Conservation (phyloP, 2,113 vertebrate species). For the Lycocorax pyrrhopterus region DNA sequence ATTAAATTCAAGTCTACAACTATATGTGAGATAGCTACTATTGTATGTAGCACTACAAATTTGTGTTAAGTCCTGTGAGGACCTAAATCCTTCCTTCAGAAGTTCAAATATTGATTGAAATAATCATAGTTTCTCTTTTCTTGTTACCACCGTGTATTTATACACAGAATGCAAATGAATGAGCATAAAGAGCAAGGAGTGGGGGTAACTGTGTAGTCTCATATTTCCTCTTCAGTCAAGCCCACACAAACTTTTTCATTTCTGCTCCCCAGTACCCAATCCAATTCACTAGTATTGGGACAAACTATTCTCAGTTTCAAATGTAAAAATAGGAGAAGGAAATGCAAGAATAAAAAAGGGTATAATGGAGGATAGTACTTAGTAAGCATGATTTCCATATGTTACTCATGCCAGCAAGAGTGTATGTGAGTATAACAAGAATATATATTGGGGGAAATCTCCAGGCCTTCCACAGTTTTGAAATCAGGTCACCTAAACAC, state of each 20-base stretch:
- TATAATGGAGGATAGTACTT: background rate
- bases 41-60: background rate
- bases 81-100: background rate
- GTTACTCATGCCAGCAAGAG: background rate
- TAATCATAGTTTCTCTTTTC: background rate
- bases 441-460: background rate
- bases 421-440: background rate
- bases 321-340: background rate
- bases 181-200: background rate
- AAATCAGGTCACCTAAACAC: background rate
- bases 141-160: background rate
- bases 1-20: background rate
- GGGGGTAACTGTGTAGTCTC: rapidly evolving
- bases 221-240: background rate
- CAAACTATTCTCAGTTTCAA: background rate
- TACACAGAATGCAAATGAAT: background rate
- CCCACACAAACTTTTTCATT: background rate
- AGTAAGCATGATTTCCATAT: background rate
- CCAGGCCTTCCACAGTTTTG: background rate
- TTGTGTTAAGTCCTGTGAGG: background rate
- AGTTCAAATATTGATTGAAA: background rate
- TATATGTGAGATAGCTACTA: background rate
- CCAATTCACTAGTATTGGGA: background rate
- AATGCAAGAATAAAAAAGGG: background rate
- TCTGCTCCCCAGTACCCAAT: background rate